Evolutionary conservation across 2,888 invertebrate species (phyloP).

Genomic region (Nephrotoma appendiculata): DNA sequence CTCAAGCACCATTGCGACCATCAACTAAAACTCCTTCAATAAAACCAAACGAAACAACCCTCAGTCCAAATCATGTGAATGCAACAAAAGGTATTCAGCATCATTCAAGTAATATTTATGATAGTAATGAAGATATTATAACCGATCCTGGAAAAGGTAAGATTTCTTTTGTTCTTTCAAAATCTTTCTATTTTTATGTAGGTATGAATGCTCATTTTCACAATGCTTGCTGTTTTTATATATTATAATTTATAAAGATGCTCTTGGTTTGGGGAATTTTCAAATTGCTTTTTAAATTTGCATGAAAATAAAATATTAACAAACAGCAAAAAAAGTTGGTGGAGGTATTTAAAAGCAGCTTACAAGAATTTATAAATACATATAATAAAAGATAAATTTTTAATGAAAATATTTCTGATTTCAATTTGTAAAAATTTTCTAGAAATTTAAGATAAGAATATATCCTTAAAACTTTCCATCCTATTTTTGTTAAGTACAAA

Average conservation of each 20-base stretch:
- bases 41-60: neutral
- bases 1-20: conserved; percentile 15
- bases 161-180: neutral
- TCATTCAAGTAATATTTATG: conserved; percentile 14
- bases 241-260: neutral
- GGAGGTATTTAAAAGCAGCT: neutral
- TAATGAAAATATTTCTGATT: neutral
- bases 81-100: conserved; percentile 6
- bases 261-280: neutral
- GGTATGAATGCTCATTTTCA: no score
- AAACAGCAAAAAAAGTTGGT: neutral
- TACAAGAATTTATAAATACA: neutral
- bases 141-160: neutral
- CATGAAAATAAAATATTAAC: neutral
- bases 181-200: no score
- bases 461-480: neutral
- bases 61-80: neutral
- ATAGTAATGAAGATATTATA: conserved; percentile 27
- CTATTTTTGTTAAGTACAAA: neutral
- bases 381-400: neutral
- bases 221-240: no score
- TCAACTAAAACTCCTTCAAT: conserved; percentile 7
- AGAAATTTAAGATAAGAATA: neutral
- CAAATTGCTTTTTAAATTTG: neutral
- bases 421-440: neutral